Evolutionary conservation across 2,113 vertebrate genomes (phyloP).

Genomic region (Colistium nudipinnis): DNA sequence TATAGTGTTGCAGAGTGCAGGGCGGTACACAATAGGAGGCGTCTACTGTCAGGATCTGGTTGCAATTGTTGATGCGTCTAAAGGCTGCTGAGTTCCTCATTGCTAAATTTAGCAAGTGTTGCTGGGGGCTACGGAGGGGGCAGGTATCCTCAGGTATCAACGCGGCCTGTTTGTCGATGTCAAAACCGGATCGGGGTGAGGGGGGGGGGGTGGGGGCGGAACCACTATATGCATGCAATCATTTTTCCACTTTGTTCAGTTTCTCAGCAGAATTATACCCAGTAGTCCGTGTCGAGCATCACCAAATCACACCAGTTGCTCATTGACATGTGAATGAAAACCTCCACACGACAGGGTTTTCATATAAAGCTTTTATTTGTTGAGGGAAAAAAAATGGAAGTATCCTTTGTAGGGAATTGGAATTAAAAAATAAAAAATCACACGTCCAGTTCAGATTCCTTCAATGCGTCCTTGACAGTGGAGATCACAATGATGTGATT

Average conservation of each 20-base stretch:
- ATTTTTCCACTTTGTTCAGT: neutral
- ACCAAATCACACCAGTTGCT: neutral
- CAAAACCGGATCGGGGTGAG: constrained; percentile 10
- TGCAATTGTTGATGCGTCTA: constrained; percentile 55
- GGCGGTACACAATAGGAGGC: constrained; percentile 55
- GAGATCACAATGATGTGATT: constrained; percentile 18
- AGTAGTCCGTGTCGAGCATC: neutral
- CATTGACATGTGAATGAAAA: neutral
- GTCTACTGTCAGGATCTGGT: constrained; percentile 64
- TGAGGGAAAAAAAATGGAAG: constrained; percentile 50
- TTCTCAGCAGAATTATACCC: neutral
- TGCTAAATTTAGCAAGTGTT: constrained; percentile 64
- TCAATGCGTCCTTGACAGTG: constrained; percentile 34
- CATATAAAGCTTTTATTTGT: constrained; percentile 69
- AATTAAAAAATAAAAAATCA: constrained; percentile 34
- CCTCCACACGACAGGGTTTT: neutral
- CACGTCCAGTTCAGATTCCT: constrained; percentile 48
- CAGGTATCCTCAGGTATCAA: constrained; percentile 15
- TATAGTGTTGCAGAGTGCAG: constrained; percentile 66
- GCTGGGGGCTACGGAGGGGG: constrained; percentile 22
- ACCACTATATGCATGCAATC: neutral
- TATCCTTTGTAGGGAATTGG: constrained; percentile 32
- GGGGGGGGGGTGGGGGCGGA: too few relatives aligned
- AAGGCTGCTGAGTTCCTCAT: constrained; percentile 42
- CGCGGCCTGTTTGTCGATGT: constrained; percentile 6